Evolutionary conservation across 2,797 vertebrate species (phyloP).

Genomic region (Astyanax mexicanus): DNA sequence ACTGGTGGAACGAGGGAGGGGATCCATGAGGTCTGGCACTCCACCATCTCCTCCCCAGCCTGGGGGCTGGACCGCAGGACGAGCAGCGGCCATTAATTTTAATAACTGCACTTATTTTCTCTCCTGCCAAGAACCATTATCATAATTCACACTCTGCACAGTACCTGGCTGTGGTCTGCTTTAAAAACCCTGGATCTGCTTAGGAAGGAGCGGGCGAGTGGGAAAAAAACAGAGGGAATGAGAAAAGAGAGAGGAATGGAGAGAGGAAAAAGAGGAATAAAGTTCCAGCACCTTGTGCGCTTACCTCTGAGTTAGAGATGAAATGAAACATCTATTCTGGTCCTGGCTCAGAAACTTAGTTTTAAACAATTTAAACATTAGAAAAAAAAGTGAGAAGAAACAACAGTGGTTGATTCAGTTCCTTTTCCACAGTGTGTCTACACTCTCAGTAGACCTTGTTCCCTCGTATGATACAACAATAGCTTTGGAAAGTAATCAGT

Average conservation of each 20-base stretch:
- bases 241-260: background rate
- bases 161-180: conserved; percentile 66
- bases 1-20: conserved; percentile 50
- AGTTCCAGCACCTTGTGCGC: conserved; percentile 1
- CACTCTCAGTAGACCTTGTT: too few species aligned
- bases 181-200: conserved; percentile 58
- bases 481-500: too few species aligned
- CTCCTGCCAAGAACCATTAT: conserved; percentile 70
- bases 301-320: conserved; percentile 35
- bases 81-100: conserved; percentile 71
- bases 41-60: conserved; percentile 51
- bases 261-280: background rate
- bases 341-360: too few species aligned
- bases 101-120: conserved; percentile 75
- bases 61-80: conserved; percentile 64
- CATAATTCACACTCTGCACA: conserved; percentile 66
- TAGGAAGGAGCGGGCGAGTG: conserved; percentile 14
- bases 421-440: too few species aligned
- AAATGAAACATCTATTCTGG: background rate
- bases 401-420: too few species aligned
- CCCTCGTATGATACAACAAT: too few species aligned
- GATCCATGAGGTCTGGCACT: conserved; percentile 57
- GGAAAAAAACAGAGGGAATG: conserved; percentile 26
- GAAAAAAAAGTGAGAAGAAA: too few species aligned
- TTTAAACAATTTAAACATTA: too few species aligned